Base-by-base conservation (phyloP, 2,888 invertebrate species). In the Tachina grossa region DNA sequence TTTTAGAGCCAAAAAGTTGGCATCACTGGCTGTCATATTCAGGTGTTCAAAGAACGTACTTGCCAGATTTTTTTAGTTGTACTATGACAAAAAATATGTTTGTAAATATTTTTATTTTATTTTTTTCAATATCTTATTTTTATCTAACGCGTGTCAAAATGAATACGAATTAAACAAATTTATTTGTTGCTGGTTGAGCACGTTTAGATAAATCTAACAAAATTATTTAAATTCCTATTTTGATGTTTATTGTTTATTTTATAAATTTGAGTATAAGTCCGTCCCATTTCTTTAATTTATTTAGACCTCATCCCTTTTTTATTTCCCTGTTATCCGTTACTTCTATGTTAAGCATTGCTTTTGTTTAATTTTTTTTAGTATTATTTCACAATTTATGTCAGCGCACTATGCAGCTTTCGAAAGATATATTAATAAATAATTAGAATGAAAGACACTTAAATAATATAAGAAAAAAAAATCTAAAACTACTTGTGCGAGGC, bases 361-460 rank as follows among this genome's bases (percentile, higher is more conserved):
- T 82, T 69, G 22, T 68, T n/a, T 53, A 49, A 49, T 1, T 49
- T 49, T 14, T 49, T 49, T 49, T 49, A 49, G n/a, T 49, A 4
- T 11, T 43, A 51, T 66, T 68, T 72, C 16, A 83, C 76, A 71
- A 71, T 85, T 85, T 85, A 85, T 80, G 85, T 83, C 83, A 83
- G 76, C 83, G 79, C 79, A 80, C 72, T 79, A 72, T 71, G 59
- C 65, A 76, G 79, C 79, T 74, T 65, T 22, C n/a, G 59, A 31
- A 10, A 10, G 49, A 55, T 22, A 45, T 39, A 16, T 13, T 43
- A 22, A 66, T 49, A 63, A 45, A 72, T 22, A 72, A 51, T 57
- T 49, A 74, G 74, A 57, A 75, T 51, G 41, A 76, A 77, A 69
- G n/a, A 69, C 39, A 14, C 51, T 66, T 43, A 55, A 53, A 76